These are phyloP conservation scores for Keiferia lycopersicella DNA, from an alignment of 2,888 invertebrate genomes.

Conservation along the genomic window DNA sequence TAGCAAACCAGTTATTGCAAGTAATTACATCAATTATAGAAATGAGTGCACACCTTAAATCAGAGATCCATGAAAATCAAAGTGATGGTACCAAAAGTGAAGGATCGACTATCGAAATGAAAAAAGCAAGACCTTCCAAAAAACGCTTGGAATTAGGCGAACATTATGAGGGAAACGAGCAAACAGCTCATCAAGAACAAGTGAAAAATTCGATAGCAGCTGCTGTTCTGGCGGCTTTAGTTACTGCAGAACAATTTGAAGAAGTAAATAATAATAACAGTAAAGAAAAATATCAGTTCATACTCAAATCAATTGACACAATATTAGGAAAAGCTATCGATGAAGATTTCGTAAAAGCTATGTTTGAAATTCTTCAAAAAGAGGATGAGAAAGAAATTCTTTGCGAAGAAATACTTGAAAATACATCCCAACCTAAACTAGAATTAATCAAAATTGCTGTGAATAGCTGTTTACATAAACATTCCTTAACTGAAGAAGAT, in stretches of 20 bases:
- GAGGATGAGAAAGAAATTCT: slow-evolving; percentile 75
- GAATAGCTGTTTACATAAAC: slow-evolving; percentile 65
- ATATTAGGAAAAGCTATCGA: slow-evolving; percentile 75
- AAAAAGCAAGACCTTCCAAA: slow-evolving; percentile 58
- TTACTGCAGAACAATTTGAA: slow-evolving; percentile 76
- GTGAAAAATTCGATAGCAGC: slow-evolving; percentile 79
- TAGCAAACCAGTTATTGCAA: slow-evolving; percentile 77
- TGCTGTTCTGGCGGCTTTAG: slow-evolving; percentile 75
- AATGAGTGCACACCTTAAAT: slow-evolving; percentile 75
- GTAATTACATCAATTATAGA: slow-evolving; percentile 76
- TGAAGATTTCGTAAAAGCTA: slow-evolving; percentile 71
- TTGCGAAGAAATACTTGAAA: slow-evolving; percentile 74
- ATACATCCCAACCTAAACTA: slow-evolving; percentile 81
- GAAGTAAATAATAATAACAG: slow-evolving; percentile 75
- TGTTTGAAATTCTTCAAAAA: slow-evolving; percentile 74
- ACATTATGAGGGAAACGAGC: slow-evolving; percentile 45
- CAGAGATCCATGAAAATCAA: slow-evolving; percentile 61
- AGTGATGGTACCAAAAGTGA: slow-evolving; percentile 41
- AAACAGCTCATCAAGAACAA: slow-evolving; percentile 71
- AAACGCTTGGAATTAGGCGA: slow-evolving; percentile 53
- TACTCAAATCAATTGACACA: slow-evolving; percentile 76
- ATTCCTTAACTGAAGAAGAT: slow-evolving; percentile 78
- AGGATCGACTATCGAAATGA: slow-evolving; percentile 44
- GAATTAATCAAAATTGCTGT: slow-evolving; percentile 83
- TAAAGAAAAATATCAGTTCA: slow-evolving; percentile 75